Evolutionary conservation across 2,888 invertebrate genomes (phyloP).

Genomic region (Phengaris arion): DNA sequence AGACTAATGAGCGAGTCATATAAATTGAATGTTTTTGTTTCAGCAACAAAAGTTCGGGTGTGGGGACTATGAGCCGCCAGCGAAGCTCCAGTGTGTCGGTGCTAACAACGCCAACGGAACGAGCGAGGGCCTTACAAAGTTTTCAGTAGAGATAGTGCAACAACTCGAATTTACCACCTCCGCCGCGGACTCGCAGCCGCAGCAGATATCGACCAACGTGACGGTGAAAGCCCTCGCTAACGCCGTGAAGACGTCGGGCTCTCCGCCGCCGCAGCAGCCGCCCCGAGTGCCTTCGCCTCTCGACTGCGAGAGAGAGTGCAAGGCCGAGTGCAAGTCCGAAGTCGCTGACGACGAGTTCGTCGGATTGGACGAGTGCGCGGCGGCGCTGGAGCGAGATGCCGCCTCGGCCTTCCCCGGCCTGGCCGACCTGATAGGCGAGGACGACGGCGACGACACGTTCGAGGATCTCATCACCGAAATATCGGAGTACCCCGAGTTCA

Average conservation of each 20-base stretch:
- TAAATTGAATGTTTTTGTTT: slow-evolving; percentile 44
- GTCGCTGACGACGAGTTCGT: slow-evolving; percentile 90
- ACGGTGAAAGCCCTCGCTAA: slow-evolving; percentile 86
- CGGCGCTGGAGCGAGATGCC: slow-evolving; percentile 91
- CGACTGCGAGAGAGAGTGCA: slow-evolving; percentile 88
- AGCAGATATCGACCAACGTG: slow-evolving; percentile 94
- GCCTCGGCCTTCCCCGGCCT: slow-evolving; percentile 88
- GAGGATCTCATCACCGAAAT: slow-evolving; percentile 94
- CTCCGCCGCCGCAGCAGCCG: slow-evolving; percentile 67
- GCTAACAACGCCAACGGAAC: slow-evolving; percentile 64
- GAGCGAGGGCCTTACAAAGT: slow-evolving; percentile 82
- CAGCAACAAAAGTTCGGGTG: slow-evolving; percentile 92
- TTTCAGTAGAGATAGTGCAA: slow-evolving; percentile 95
- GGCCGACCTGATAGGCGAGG: slow-evolving; percentile 90
- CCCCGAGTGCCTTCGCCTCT: slow-evolving; percentile 88
- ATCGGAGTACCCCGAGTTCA: slow-evolving; percentile 89
- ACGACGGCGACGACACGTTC: slow-evolving; percentile 89
- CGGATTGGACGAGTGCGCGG: slow-evolving; percentile 91
- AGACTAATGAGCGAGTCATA: not conserved
- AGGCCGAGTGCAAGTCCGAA: slow-evolving; percentile 89
- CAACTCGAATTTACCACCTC: slow-evolving; percentile 94
- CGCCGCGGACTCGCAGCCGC: slow-evolving; percentile 91
- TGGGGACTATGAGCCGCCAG: slow-evolving; percentile 87
- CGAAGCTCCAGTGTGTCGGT: slow-evolving; percentile 82
- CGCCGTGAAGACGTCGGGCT: slow-evolving; percentile 70